Base-by-base conservation (phyloP, 2,797 vertebrate species). In the Mus caroli region DNA sequence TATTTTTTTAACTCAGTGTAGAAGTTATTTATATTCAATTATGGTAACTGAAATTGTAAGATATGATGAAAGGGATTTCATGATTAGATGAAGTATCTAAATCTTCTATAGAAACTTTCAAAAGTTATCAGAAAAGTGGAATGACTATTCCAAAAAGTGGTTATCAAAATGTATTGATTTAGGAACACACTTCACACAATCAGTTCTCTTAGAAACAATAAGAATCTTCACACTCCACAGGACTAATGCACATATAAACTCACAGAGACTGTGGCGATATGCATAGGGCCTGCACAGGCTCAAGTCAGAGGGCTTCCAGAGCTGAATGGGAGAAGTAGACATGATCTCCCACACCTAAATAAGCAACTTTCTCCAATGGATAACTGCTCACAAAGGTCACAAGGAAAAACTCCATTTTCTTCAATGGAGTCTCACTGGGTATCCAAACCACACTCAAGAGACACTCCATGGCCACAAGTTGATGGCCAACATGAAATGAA, bases 11-110 rank as follows among this genome's bases (percentile, higher is more conserved):
- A 43, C 11, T 26, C 24, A 80, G 12, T 60, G 1, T 6, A 91
- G 91, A 94, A 92, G 7, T 20, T 79, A 60, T 85, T 88, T 92
- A 77, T 46, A 62, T 95, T 78, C 34, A 43, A 71, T 84, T 76
- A 95, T 15, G 4, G 58, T 83, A 10, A 46, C 0, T 77, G n/a
- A 92, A 92, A 94, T 40, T 2, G 56, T 15, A 15, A 89, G 20
- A 75, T 75, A 87, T 84, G 40, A 84, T 77, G 52, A 58, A 83
- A 93, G 4, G 6, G 78, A 6, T 92, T 13, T 95, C 11, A 93
- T 37, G 6, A 94, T 26, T 71, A 46, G 28, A 77, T 78, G 5
- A 90, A 76, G 76, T 67, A 67, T 75, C 17, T 83, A 71, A 87
- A 17, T 78, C 50, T 87, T 78, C 54, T 87, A 43, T 2, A 84